Evolutionary conservation across 1,140 invertebrate genomes (phyloP), one percentile per base, ranked within the genome.

Genomic region (Hylyphantes graminicola): DNA sequence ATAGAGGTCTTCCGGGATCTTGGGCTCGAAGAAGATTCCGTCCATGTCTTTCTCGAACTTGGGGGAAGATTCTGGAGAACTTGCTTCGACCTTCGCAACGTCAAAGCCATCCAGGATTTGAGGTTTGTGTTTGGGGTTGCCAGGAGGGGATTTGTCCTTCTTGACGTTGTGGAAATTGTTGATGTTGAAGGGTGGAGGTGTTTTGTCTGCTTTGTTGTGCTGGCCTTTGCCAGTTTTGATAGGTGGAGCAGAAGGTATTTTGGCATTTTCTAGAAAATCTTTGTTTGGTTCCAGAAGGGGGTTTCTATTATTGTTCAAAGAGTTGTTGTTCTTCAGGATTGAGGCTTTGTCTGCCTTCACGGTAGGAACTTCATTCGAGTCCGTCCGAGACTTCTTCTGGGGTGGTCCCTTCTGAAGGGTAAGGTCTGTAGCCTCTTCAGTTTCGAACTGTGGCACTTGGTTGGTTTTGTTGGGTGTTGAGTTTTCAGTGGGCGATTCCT

Each of bases 11-110:
- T 61, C 64, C 19, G 65, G n/a, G 7, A 64, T 17, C 51, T 76
- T 84, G 10, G 72, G 50, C 48, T 77, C 82, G 17, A 61, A 77
- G 35, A 72, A 68, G 13, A 77, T 65, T 7, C 65, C 82, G 72
- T 77, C 75, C n/a, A 77, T 72, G 53, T 85, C 82, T 54, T 85
- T 85, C 50, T 78, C 73, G 2, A 54, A 50, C 54, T 83, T 83
- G 0, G 80, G 80, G 21, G 68, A 83, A 19, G 63, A 54, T 63
- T 64, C 61, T 15, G 67, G 77, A 55, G 61, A 83, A 64, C 13
- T 53, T 59, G 53, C 68, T n/a, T 83, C 70, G 54, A 15, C 73
- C 15, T 67, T 54, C 35, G 35, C 5, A 35, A 35, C 35, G 35
- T 35, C 35, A 35, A 35, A 35, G 35, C 35, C 35, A 5, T 35